A percentile compares a stretch with the other conserved stretches of the same genome.
Evolutionary conservation across 2,888 invertebrate species (phyloP).

Genomic region (Gisinianus flammeolus): DNA sequence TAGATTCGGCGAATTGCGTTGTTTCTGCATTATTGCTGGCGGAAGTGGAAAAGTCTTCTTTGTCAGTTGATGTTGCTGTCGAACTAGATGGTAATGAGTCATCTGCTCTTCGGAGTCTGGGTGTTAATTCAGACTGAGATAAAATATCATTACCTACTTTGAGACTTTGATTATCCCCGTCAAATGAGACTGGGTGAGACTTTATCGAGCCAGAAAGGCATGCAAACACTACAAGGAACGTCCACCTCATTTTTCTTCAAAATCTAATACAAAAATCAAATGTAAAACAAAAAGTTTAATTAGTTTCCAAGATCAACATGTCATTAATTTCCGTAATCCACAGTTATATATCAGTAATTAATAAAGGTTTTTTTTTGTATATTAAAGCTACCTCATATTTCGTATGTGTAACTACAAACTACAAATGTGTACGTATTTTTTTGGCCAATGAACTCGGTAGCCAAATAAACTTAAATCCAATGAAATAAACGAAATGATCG

Average conservation of each 20-base stretch:
- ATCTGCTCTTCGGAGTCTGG: slow-evolving; percentile 53
- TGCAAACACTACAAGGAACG: slow-evolving; percentile 46
- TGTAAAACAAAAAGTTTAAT: not conserved
- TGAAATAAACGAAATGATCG: too few relatives aligned
- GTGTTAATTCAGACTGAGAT: slow-evolving; percentile 54
- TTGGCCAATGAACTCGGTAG: too few relatives aligned
- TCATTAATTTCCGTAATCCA: too few relatives aligned
- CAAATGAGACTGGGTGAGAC: slow-evolving; percentile 56
- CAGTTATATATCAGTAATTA: too few relatives aligned
- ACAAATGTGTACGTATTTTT: too few relatives aligned
- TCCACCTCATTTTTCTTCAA: slow-evolving; percentile 51
- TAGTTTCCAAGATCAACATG: not conserved
- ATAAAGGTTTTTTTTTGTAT: too few relatives aligned
- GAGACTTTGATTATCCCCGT: slow-evolving; percentile 46
- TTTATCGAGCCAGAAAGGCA: slow-evolving; percentile 42
- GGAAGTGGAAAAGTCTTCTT: slow-evolving; percentile 47
- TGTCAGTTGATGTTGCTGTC: slow-evolving; percentile 45
- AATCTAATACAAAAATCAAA: slow-evolving; percentile 33
- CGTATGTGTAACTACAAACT: too few relatives aligned
- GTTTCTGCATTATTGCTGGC: slow-evolving; percentile 48
- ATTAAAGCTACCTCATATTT: too few relatives aligned
- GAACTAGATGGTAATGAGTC: slow-evolving; percentile 42
- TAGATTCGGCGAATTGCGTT: slow-evolving; percentile 50
- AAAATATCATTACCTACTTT: slow-evolving; percentile 57
- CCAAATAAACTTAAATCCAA: too few relatives aligned